phyloP scores from a whole-genome alignment of 1,140 invertebrate species.

The Drosophila saltans region DNA sequence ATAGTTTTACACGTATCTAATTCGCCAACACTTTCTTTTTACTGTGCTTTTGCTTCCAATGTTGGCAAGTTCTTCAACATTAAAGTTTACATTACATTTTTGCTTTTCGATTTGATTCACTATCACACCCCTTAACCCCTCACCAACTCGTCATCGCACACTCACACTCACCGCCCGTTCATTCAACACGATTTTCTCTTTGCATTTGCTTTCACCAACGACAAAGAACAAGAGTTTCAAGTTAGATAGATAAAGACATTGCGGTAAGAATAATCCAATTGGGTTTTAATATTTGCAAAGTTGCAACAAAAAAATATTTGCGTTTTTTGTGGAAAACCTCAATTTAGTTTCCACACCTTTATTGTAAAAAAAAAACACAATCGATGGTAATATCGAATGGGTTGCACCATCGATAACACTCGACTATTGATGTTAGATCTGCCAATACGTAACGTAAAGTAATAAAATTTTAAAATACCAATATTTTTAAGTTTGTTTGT shows the following conservation, averaged over 20 bases:
- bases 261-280: conserved; percentile 26
- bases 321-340: conserved; percentile 47
- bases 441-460: background rate
- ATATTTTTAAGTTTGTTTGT: background rate
- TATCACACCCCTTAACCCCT: conserved; percentile 22
- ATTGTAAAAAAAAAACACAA: conserved; percentile 29
- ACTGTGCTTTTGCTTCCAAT: conserved; percentile 7
- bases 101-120: conserved; percentile 12
- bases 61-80: conserved; percentile 31
- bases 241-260: conserved; percentile 26
- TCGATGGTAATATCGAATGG: conserved; percentile 7
- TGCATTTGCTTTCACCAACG: conserved; percentile 17
- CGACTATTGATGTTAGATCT: background rate
- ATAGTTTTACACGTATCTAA: conserved; percentile 21
- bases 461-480: background rate
- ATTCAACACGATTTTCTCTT: conserved; percentile 41
- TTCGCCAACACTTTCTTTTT: conserved; percentile 50
- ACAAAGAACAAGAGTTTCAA: conserved; percentile 43
- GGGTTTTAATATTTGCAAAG: conserved; percentile 15
- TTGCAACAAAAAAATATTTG: conserved; percentile 45
- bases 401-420: conserved; percentile 12
- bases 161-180: conserved; percentile 45
- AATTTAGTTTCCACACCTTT: conserved; percentile 55
- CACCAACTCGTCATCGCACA: conserved; percentile 4
- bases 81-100: conserved; percentile 14